phyloP scores from a whole-genome alignment of 2,113 vertebrate genomes.

The Reinhardtius hippoglossoides region DNA sequence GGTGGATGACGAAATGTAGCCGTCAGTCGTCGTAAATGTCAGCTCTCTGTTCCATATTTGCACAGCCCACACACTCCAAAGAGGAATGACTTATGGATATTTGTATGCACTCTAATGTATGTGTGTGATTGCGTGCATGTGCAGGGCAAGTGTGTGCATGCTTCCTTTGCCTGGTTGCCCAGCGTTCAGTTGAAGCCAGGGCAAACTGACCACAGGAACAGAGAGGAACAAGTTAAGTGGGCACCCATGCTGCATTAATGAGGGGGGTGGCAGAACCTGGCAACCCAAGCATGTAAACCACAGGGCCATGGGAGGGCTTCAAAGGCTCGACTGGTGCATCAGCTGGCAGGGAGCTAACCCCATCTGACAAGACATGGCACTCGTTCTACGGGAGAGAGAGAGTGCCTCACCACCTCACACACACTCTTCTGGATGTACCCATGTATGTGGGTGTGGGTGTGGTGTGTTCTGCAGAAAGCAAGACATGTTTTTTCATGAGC shows the following conservation, averaged over 20 bases:
- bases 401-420: constrained; percentile 47
- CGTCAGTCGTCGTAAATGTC: no score
- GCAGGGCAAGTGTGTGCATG: neutral
- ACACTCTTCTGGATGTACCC: neutral
- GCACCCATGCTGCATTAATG: constrained; percentile 75
- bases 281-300: constrained; percentile 70
- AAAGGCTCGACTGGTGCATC: constrained; percentile 72
- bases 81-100: no score
- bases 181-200: constrained; percentile 38
- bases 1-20: no score
- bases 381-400: constrained; percentile 47
- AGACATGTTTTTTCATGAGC: constrained; percentile 41
- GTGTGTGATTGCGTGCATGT: neutral
- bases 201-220: constrained; percentile 40
- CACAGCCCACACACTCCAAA: no score
- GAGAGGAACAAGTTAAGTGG: constrained; percentile 60
- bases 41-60: no score
- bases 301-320: constrained; percentile 67
- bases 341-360: constrained; percentile 65
- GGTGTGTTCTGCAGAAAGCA: neutral
- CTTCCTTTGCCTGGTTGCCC: constrained; percentile 46
- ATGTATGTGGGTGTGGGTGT: neutral
- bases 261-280: constrained; percentile 74
- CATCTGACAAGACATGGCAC: constrained; percentile 79
- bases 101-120: neutral